Conservation (phyloP, 1,140 invertebrate species). For the Bilobella aurantiaca region DNA sequence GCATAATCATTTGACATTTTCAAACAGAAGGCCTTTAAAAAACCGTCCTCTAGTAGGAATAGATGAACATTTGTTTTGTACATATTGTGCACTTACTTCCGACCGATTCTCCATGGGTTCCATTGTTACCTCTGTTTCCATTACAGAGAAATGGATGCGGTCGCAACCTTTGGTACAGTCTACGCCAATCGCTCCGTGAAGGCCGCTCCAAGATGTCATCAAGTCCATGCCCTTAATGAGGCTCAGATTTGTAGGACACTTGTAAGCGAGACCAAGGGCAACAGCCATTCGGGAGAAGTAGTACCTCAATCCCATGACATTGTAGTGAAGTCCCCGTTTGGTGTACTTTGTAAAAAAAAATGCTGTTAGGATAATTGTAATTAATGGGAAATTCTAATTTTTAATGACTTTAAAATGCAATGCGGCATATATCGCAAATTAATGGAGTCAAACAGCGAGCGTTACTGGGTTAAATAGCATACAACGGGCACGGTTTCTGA, state of each 20-base stretch:
- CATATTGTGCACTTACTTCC: background rate
- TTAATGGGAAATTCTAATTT: background rate
- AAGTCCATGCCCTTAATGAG: background rate
- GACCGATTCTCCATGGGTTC: background rate
- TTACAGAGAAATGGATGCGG: background rate
- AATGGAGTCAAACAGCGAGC: too few relatives aligned
- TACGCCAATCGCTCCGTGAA: background rate
- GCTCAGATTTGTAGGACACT: background rate
- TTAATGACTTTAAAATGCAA: too few relatives aligned
- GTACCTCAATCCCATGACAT: background rate
- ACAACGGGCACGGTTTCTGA: too few relatives aligned
- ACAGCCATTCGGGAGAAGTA: background rate
- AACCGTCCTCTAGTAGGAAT: too few relatives aligned
- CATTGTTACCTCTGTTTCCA: background rate
- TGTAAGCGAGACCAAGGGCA: background rate
- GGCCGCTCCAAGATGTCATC: background rate
- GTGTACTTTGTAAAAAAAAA: constrained; percentile 2
- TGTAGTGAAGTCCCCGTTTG: background rate
- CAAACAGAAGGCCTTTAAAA: too few relatives aligned
- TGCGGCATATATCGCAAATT: too few relatives aligned
- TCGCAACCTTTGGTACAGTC: background rate
- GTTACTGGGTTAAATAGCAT: too few relatives aligned
- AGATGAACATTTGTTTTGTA: too few relatives aligned
- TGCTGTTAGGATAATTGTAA: background rate
- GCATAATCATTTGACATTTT: too few relatives aligned